phyloP scores from a whole-genome alignment of 2,113 vertebrate genomes.

The Malurus melanocephalus region DNA sequence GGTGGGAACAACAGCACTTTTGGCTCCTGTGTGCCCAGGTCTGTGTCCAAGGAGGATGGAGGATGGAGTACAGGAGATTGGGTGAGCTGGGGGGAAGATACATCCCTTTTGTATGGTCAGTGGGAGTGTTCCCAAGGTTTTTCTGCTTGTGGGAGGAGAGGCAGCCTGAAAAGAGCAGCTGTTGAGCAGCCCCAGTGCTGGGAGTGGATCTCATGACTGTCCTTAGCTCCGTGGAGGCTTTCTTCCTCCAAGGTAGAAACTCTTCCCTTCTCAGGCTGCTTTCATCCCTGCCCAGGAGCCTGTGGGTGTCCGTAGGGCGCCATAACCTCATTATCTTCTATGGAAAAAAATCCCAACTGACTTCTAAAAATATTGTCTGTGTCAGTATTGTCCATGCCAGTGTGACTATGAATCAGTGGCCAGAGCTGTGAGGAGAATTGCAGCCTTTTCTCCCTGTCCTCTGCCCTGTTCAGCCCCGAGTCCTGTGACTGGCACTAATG shows the following conservation, averaged over 20 bases:
- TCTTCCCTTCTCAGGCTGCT: not conserved
- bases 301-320: not conserved
- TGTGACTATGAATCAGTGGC: slow-evolving; percentile 54
- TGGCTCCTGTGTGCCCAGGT: not conserved
- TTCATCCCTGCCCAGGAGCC: slow-evolving; percentile 28
- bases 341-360: not conserved
- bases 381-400: slow-evolving; percentile 24
- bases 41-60: not conserved
- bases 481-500: not conserved
- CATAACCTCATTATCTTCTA: slow-evolving; percentile 37
- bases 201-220: not conserved
- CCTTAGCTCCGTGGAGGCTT: not conserved
- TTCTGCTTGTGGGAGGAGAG: not conserved
- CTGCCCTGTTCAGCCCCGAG: not conserved
- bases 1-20: not conserved
- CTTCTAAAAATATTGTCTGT: slow-evolving; percentile 42
- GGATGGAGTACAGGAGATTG: not conserved
- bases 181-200: not conserved
- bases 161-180: not conserved
- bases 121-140: not conserved
- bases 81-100: not conserved
- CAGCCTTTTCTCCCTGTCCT: slow-evolving; percentile 1
- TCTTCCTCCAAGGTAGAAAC: slow-evolving; percentile 12
- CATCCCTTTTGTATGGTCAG: not conserved
- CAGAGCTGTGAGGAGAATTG: not conserved